Conservation (phyloP, 1,140 invertebrate genomes). For the Aphidius ervi region DNA sequence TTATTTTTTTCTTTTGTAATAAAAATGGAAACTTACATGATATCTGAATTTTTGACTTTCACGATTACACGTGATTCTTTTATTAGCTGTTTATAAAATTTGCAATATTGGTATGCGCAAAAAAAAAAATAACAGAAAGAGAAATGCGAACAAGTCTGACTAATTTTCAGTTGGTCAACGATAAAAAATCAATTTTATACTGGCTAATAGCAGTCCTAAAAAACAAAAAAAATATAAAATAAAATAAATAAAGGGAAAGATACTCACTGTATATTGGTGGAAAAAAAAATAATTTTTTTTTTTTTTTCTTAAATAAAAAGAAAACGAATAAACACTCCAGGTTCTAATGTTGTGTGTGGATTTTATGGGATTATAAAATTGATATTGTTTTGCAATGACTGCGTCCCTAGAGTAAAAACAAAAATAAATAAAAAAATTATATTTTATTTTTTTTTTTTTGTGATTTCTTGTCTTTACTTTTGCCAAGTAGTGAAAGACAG, state of each 20-base stretch:
- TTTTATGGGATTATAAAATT: not conserved
- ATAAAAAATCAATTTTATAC: constrained; percentile 50
- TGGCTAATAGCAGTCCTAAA: constrained; percentile 20
- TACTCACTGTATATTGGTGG: constrained; percentile 2
- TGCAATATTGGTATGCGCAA: constrained; percentile 10
- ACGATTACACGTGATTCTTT: no score
- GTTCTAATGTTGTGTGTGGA: not conserved
- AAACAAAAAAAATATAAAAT: no score
- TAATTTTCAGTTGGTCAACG: constrained; percentile 39
- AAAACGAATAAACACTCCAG: not conserved
- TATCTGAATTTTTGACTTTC: no score
- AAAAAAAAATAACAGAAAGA: not conserved
- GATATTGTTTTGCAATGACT: no score
- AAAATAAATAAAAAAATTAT: not conserved
- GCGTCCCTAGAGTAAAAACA: no score
- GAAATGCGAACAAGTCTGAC: constrained; percentile 31
- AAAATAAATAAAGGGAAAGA: not conserved
- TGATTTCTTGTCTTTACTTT: not conserved
- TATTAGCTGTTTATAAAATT: no score
- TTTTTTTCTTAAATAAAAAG: constrained; percentile 5
- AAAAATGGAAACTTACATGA: not conserved
- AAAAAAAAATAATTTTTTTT: constrained; percentile 8
- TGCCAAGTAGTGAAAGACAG: no score
- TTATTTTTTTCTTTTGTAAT: no score
- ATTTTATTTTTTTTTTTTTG: not conserved